Evolutionary conservation across 2,797 vertebrate genomes (phyloP).

Genomic region (Ctenosaura bakeri): DNA sequence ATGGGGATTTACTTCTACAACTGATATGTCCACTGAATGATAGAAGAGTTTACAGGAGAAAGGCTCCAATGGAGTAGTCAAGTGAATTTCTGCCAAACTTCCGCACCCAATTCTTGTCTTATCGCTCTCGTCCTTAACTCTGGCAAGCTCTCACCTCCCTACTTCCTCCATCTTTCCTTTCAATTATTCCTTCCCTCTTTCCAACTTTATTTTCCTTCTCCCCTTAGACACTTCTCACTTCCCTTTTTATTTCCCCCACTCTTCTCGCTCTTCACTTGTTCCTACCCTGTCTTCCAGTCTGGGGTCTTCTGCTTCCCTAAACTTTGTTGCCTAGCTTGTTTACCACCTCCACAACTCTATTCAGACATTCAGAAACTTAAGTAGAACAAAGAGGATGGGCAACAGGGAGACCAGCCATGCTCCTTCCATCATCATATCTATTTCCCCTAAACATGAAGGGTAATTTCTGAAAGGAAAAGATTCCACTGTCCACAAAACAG

Average conservation of each 20-base stretch:
- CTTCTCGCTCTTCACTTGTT: not conserved
- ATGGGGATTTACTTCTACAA: not conserved
- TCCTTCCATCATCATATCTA: not conserved
- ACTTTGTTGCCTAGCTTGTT: not conserved
- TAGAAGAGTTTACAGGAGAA: not conserved
- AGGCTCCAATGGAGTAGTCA: not conserved
- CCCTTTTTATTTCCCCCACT: not conserved
- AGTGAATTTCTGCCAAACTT: not conserved
- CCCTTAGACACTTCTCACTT: not conserved
- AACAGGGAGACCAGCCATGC: not conserved
- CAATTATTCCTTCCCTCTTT: not conserved
- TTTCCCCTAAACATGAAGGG: not conserved
- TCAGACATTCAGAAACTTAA: not conserved
- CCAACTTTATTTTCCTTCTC: not conserved
- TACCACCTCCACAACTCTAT: not conserved
- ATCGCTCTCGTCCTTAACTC: not conserved
- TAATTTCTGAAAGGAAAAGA: not conserved
- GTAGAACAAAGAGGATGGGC: not conserved
- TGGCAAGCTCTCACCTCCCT: not conserved
- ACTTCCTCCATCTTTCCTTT: not conserved
- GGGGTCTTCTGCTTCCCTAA: not conserved
- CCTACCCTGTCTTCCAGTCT: not conserved
- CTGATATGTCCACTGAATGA: not conserved
- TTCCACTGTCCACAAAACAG: not conserved
- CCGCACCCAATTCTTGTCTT: not conserved